A percentile compares a stretch with the other conserved stretches of the same genome.
phyloP scores from a whole-genome alignment of 2,888 invertebrate genomes.

The Trimorus sp. region DNA sequence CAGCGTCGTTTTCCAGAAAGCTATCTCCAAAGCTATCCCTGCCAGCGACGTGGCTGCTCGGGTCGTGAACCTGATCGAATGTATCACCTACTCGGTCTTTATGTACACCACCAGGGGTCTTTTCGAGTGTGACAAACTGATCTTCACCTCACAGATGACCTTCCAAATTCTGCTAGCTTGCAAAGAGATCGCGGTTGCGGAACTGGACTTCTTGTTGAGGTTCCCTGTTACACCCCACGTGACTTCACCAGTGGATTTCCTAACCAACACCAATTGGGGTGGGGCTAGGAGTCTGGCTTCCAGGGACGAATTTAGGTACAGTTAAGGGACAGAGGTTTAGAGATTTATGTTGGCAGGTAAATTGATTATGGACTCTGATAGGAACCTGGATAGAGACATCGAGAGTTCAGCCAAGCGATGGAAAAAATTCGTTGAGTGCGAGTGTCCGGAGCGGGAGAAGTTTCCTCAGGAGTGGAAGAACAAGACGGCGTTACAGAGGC shows the following conservation, averaged over 20 bases:
- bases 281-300: slow-evolving; percentile 95
- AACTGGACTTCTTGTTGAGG: slow-evolving; percentile 95
- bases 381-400: slow-evolving; percentile 93
- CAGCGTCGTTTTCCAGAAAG: slow-evolving; percentile 98
- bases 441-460: slow-evolving; percentile 96
- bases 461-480: slow-evolving; percentile 98
- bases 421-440: slow-evolving; percentile 96
- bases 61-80: slow-evolving; percentile 95
- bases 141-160: slow-evolving; percentile 97
- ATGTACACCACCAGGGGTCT: slow-evolving; percentile 96
- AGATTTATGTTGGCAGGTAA: no score
- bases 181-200: slow-evolving; percentile 92
- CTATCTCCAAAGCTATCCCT: slow-evolving; percentile 93
- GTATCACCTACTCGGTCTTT: slow-evolving; percentile 96
- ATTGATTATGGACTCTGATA: no score
- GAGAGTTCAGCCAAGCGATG: slow-evolving; percentile 95
- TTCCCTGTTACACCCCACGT: slow-evolving; percentile 97
- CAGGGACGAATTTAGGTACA: slow-evolving; percentile 91
- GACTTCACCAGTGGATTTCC: slow-evolving; percentile 96
- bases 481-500: slow-evolving; percentile 90
- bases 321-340: no score
- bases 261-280: slow-evolving; percentile 96
- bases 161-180: slow-evolving; percentile 94
- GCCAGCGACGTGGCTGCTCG: slow-evolving; percentile 89
- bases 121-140: slow-evolving; percentile 98